A percentile compares a stretch with the other conserved stretches of the same genome.
Evolutionary conservation across 2,797 vertebrate species (phyloP).

Genomic region (Cynopterus sphinx): DNA sequence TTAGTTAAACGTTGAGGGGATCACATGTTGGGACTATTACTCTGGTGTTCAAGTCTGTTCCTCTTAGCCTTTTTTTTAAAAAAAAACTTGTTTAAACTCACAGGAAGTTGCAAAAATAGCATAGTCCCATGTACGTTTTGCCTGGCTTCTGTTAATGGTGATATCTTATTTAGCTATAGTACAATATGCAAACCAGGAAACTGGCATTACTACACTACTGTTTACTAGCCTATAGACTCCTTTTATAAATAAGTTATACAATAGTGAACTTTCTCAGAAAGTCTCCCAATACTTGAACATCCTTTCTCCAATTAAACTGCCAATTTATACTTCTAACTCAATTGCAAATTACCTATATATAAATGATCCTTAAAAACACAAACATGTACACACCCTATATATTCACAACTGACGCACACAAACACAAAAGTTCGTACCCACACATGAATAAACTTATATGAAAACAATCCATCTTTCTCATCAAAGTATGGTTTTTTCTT

Average conservation of each 20-base stretch:
- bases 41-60: neutral
- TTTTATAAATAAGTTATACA: neutral
- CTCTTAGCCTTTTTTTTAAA: neutral
- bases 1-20: neutral
- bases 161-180: neutral
- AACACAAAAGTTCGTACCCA: neutral
- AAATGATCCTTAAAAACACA: neutral
- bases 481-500: neutral
- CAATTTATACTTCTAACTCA: neutral
- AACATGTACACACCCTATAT: neutral
- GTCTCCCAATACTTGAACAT: neutral
- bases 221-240: neutral
- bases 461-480: neutral
- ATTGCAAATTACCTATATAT: neutral
- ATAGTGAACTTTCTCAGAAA: neutral
- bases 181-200: neutral
- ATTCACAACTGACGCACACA: neutral
- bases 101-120: neutral
- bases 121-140: neutral
- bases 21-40: neutral
- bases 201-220: neutral
- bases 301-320: neutral
- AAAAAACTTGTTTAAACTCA: neutral
- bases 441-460: neutral
- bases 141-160: neutral